Conservation (phyloP, 2,888 invertebrate genomes). For the Masnerella sp. region DNA sequence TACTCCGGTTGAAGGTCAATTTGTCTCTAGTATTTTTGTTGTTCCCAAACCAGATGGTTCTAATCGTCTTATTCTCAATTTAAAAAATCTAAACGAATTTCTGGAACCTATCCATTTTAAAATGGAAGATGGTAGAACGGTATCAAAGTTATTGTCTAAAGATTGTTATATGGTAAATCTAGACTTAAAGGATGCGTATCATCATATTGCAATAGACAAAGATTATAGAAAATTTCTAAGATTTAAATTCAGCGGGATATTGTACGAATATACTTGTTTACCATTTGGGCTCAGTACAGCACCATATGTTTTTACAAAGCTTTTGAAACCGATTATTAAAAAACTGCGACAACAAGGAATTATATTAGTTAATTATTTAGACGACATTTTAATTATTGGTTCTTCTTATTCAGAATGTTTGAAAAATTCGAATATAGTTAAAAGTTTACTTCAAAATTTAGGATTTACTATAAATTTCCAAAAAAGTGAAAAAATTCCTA, state of each 20-base stretch:
- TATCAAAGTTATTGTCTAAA: constrained; percentile 19
- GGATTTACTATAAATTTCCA: constrained; percentile 56
- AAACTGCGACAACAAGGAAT: constrained; percentile 28
- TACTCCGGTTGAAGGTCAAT: constrained; percentile 13
- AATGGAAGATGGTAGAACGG: constrained; percentile 47
- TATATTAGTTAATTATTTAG: constrained; percentile 44
- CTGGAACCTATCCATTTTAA: constrained; percentile 44
- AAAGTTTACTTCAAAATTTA: constrained; percentile 36
- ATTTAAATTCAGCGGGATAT: constrained; percentile 44
- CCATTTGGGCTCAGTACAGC: constrained; percentile 55
- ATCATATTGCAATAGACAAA: constrained; percentile 35
- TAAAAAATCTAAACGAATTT: constrained; percentile 44
- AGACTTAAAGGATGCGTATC: constrained; percentile 51
- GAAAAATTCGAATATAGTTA: constrained; percentile 26
- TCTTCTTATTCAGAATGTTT: constrained; percentile 30
- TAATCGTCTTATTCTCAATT: constrained; percentile 41
- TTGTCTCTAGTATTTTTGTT: constrained; percentile 44
- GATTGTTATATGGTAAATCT: constrained; percentile 35
- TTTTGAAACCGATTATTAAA: constrained; percentile 53
- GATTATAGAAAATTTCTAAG: constrained; percentile 45
- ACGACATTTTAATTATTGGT: constrained; percentile 56
- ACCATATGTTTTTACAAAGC: constrained; percentile 55
- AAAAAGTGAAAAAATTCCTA: constrained; percentile 46
- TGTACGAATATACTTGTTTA: constrained; percentile 55
- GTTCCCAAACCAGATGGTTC: constrained; percentile 35